Percentiles rank a stretch among this genome's conserved stretches.
Conservation (phyloP, 2,113 vertebrate species). For the Hydrolagus affinis region DNA sequence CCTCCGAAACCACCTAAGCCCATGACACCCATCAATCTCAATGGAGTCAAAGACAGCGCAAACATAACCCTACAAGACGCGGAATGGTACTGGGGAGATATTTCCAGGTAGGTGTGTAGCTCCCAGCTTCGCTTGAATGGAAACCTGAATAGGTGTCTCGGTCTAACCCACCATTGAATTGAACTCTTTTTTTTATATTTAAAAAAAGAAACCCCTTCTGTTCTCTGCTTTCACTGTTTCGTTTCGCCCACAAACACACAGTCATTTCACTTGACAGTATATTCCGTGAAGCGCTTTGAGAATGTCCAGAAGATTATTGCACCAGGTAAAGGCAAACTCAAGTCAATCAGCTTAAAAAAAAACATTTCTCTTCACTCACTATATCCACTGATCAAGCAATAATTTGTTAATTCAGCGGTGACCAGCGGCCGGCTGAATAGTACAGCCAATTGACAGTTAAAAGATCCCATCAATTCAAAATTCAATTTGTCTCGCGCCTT, state of each 20-base stretch:
- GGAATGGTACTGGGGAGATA: slow-evolving; percentile 95
- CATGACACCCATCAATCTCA: slow-evolving; percentile 64
- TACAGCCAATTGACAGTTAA: neutral
- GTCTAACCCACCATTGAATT: slow-evolving; percentile 36
- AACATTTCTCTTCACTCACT: neutral
- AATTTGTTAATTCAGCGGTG: neutral
- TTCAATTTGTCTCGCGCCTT: too few species aligned
- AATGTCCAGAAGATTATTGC: too few species aligned
- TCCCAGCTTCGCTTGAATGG: slow-evolving; percentile 43
- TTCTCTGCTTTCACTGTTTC: too few species aligned
- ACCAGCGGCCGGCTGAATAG: neutral
- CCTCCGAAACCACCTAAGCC: slow-evolving; percentile 84
- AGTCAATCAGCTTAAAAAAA: neutral
- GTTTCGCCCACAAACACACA: too few species aligned
- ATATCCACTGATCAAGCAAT: neutral
- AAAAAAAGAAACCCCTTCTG: neutral
- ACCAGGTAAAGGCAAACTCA: neutral
- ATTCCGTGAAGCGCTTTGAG: too few species aligned
- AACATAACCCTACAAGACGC: slow-evolving; percentile 70
- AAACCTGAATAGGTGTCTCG: slow-evolving; percentile 37
- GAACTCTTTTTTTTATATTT: slow-evolving; percentile 34
- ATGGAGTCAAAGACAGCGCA: slow-evolving; percentile 66
- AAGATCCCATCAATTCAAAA: neutral
- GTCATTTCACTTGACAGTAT: too few species aligned
- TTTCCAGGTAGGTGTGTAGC: slow-evolving; percentile 70